Percentiles rank a stretch among this genome's conserved stretches.
Conservation (phyloP, 1,140 invertebrate genomes). For the Drosophila pruinosa region DNA sequence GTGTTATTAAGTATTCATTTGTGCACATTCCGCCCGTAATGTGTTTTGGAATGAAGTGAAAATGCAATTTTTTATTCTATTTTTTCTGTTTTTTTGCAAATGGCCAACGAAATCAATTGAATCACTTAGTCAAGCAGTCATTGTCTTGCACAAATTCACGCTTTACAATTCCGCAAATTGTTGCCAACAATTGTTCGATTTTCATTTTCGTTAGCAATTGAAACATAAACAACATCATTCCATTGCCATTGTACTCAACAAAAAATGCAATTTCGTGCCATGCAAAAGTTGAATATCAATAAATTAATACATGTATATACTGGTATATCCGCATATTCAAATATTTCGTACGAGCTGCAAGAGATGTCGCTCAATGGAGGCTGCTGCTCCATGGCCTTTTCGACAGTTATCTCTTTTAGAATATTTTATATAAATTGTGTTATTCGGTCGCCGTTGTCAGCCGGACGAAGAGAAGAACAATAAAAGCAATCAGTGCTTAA, state of each 20-base stretch:
- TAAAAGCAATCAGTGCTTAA: slow-evolving; percentile 80
- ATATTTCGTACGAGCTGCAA: background rate
- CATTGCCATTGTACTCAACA: background rate
- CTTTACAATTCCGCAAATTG: background rate
- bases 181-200: background rate
- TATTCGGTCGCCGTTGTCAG: slow-evolving; percentile 29
- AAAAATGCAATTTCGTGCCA: slow-evolving; percentile 42
- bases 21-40: slow-evolving; percentile 62
- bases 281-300: slow-evolving; percentile 62
- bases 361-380: background rate
- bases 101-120: slow-evolving; percentile 52
- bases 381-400: background rate
- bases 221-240: background rate
- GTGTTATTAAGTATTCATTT: slow-evolving; percentile 74
- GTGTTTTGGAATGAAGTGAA: slow-evolving; percentile 45
- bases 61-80: slow-evolving; percentile 51
- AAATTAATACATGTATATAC: slow-evolving; percentile 50
- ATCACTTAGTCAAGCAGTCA: slow-evolving; percentile 11
- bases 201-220: background rate
- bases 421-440: slow-evolving; percentile 67
- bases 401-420: slow-evolving; percentile 50
- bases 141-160: slow-evolving; percentile 1
- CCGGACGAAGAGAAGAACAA: slow-evolving; percentile 53
- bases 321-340: background rate
- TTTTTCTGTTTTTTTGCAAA: no score